Conservation (phyloP, 1,140 invertebrate genomes). For the Atta cephalotes region DNA sequence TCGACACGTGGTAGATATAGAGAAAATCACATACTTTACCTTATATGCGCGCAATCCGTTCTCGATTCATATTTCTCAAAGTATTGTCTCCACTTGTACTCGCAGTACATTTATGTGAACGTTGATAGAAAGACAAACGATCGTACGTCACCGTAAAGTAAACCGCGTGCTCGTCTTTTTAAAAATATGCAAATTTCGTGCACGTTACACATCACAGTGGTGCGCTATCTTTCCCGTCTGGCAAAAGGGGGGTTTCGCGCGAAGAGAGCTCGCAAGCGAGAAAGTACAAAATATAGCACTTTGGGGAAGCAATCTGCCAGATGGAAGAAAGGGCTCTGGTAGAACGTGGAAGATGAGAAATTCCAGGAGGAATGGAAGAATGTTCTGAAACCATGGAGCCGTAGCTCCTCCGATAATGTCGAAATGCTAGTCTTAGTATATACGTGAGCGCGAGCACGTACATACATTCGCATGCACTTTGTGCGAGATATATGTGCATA, state of each 20-base stretch:
- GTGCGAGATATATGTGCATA: not conserved
- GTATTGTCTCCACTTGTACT: not conserved
- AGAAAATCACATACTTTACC: not conserved
- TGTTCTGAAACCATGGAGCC: slow-evolving; percentile 29
- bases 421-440: slow-evolving; percentile 14
- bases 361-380: slow-evolving; percentile 66
- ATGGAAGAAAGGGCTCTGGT: slow-evolving; percentile 51
- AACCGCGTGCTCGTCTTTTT: slow-evolving; percentile 25
- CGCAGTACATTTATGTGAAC: not conserved
- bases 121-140: slow-evolving; percentile 50
- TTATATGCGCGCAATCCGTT: not conserved
- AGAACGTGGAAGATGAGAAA: slow-evolving; percentile 61
- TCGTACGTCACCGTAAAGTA: slow-evolving; percentile 10
- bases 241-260: not conserved
- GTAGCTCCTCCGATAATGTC: slow-evolving; percentile 56
- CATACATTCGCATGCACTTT: not conserved
- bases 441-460: not conserved
- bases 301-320: slow-evolving; percentile 43
- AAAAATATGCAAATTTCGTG: slow-evolving; percentile 52
- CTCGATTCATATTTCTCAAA: not conserved
- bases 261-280: not conserved
- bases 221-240: slow-evolving; percentile 43
- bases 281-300: slow-evolving; percentile 60
- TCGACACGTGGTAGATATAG: not conserved
- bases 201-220: slow-evolving; percentile 9